Conservation (phyloP, 2,113 vertebrate species). For the Vimba vimba region DNA sequence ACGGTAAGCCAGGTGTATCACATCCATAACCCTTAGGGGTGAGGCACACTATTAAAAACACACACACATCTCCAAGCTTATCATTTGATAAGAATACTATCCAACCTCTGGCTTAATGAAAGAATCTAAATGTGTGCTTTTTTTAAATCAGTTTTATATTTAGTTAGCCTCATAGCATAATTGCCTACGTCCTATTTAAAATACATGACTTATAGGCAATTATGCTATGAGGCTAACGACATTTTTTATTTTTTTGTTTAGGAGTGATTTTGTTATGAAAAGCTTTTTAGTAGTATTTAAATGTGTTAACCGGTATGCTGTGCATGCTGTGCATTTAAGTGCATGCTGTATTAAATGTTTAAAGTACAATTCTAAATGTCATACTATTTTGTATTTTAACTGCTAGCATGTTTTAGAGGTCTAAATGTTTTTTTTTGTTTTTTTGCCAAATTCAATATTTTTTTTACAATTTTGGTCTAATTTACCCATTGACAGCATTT, state of each 20-base stretch:
- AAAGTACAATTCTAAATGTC: background rate
- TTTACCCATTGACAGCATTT: no score
- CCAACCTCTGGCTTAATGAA: conserved; percentile 67
- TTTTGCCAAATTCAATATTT: no score
- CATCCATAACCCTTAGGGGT: conserved; percentile 63
- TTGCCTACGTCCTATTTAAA: no score
- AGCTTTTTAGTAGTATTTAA: background rate
- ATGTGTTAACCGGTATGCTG: background rate
- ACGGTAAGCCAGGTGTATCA: conserved; percentile 61
- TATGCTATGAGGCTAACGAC: no score
- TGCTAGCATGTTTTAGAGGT: no score
- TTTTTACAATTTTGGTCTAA: no score
- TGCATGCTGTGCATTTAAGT: no score
- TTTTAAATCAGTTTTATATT: background rate
- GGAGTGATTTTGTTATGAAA: background rate
- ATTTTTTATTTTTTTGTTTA: background rate
- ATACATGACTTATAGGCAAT: no score
- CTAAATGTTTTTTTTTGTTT: no score
- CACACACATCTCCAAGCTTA: conserved; percentile 63
- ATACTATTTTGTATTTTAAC: no score
- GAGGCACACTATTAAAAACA: conserved; percentile 55
- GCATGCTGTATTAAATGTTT: no score
- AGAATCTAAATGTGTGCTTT: conserved; percentile 64
- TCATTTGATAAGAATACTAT: conserved; percentile 69
- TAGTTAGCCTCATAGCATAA: no score